A percentile compares a stretch with the other conserved stretches of the same genome.
Evolutionary conservation across 2,113 vertebrate genomes (phyloP).

Genomic region (Calidris pygmaea): DNA sequence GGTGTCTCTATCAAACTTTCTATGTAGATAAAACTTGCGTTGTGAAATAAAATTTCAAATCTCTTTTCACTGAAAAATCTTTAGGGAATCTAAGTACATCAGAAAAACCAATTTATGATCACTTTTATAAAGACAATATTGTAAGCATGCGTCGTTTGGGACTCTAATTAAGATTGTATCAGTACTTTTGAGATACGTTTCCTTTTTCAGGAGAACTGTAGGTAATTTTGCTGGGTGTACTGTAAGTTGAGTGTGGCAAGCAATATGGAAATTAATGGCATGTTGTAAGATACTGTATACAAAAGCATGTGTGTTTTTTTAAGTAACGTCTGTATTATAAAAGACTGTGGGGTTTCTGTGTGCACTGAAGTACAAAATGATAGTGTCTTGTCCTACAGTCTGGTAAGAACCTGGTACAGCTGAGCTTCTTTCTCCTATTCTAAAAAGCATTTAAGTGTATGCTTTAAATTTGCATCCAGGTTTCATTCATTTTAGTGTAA

Average conservation of each 20-base stretch:
- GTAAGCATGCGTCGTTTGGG: not conserved
- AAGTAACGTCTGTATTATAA: not conserved
- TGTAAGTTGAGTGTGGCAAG: not conserved
- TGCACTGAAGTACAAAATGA: not conserved
- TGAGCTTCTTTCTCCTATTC: not conserved
- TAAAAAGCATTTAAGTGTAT: not conserved
- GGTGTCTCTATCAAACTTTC: not conserved
- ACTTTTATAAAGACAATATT: not conserved
- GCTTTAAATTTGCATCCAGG: not conserved
- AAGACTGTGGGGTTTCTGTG: not conserved
- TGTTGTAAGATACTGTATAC: not conserved
- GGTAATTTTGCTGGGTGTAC: not conserved
- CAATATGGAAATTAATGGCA: not conserved
- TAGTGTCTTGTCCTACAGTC: not conserved
- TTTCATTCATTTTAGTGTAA: not conserved
- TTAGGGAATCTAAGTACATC: not conserved
- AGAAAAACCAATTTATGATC: not conserved
- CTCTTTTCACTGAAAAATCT: not conserved
- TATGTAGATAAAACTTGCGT: not conserved
- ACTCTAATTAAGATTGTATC: not conserved
- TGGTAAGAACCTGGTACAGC: not conserved
- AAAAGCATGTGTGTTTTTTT: not conserved
- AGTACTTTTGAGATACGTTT: not conserved
- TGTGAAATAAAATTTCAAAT: not conserved
- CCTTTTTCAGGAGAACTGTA: not conserved